A percentile compares a stretch with the other conserved stretches of the same genome.
Conservation (phyloP, 2,888 invertebrate species). For the Timandra comae region DNA sequence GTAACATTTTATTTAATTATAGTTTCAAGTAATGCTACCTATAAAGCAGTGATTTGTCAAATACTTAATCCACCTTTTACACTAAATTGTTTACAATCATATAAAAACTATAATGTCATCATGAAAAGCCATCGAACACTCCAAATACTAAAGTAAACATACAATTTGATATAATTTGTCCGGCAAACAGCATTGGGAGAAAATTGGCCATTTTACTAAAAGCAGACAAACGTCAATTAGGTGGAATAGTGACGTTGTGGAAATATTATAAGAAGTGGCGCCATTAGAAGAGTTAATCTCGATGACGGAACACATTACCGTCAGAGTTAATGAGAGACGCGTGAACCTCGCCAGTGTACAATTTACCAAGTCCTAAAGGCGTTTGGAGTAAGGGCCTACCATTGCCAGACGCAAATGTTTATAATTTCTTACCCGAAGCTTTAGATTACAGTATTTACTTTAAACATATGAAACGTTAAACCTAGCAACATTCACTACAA, state of each 20-base stretch:
- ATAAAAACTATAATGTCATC: too few species aligned
- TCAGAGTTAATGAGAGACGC: slow-evolving; percentile 61
- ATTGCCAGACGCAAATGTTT: slow-evolving; percentile 1
- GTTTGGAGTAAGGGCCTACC: slow-evolving; percentile 34
- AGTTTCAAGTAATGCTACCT: too few species aligned
- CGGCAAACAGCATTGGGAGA: slow-evolving; percentile 51
- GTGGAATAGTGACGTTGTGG: slow-evolving; percentile 63
- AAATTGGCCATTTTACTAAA: slow-evolving; percentile 74
- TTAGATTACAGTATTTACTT: too few species aligned
- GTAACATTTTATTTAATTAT: too few species aligned
- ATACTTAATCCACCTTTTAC: too few species aligned
- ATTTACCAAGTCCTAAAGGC: slow-evolving; percentile 68
- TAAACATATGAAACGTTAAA: too few species aligned
- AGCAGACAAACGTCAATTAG: slow-evolving; percentile 70
- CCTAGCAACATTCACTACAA: not conserved
- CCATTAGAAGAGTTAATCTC: slow-evolving; percentile 72
- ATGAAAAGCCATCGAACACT: slow-evolving; percentile 14
- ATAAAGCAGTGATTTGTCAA: too few species aligned
- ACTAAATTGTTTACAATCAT: too few species aligned
- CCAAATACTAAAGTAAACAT: slow-evolving; percentile 26
- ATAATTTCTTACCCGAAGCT: not conserved
- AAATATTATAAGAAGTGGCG: slow-evolving; percentile 52
- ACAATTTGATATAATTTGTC: slow-evolving; percentile 40
- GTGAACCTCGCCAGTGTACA: slow-evolving; percentile 57
- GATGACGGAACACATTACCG: slow-evolving; percentile 74